Evolutionary conservation across 2,888 invertebrate genomes (phyloP).

Genomic region (Plutella xylostella): DNA sequence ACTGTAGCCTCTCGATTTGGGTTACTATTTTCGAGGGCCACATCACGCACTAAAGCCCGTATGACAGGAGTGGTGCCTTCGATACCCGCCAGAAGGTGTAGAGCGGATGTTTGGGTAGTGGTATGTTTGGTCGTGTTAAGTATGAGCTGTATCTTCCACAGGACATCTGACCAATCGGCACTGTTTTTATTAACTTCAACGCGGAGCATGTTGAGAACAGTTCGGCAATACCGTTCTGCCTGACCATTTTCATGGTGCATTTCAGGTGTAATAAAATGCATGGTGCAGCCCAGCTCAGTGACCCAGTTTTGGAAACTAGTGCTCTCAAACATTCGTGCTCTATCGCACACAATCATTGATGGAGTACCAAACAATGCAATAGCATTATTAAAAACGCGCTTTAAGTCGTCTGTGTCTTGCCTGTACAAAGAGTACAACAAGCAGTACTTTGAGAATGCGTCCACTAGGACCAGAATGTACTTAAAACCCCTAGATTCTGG

Average conservation of each 20-base stretch:
- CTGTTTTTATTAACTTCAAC: conserved; percentile 8
- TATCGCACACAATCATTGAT: conserved; percentile 6
- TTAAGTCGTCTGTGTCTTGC: conserved; percentile 5
- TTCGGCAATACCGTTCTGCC: conserved; percentile 10
- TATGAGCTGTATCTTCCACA: conserved; percentile 11
- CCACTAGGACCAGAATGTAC: conserved; percentile 4
- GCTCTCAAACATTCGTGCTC: conserved; percentile 9
- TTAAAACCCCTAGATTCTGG: conserved; percentile 4
- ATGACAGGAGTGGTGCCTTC: conserved; percentile 3
- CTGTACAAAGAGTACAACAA: conserved; percentile 4
- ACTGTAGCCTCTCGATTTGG: background rate
- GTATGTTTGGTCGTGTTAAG: conserved; percentile 3
- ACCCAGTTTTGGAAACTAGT: conserved; percentile 4
- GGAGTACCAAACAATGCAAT: conserved; percentile 6
- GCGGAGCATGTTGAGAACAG: conserved; percentile 10
- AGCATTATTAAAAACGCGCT: background rate
- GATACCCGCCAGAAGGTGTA: background rate
- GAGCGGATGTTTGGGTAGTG: background rate
- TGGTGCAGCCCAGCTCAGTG: conserved; percentile 5
- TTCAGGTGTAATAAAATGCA: conserved; percentile 10
- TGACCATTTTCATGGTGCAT: conserved; percentile 12
- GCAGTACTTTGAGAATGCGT: conserved; percentile 7
- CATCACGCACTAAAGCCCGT: background rate
- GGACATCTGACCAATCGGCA: conserved; percentile 1
- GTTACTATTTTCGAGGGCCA: background rate